Evolutionary conservation across 2,888 invertebrate species (phyloP).

Genomic region (Torymus auratus): DNA sequence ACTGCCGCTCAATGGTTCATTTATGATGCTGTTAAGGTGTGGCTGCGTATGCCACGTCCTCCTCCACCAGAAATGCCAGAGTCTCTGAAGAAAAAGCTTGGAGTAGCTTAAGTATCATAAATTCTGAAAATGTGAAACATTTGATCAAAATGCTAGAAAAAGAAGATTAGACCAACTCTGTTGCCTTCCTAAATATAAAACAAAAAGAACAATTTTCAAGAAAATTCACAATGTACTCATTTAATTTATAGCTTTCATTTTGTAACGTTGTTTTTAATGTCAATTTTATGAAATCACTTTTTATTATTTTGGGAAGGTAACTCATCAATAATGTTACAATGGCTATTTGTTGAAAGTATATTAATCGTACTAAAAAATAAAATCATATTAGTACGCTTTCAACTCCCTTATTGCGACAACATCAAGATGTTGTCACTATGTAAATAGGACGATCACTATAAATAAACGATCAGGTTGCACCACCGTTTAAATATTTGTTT

Average conservation of each 20-base stretch:
- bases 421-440: slow-evolving; percentile 65
- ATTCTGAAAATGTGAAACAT: slow-evolving; percentile 50
- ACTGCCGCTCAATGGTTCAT: slow-evolving; percentile 98
- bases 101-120: slow-evolving; percentile 68
- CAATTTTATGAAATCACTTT: slow-evolving; percentile 28
- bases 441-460: slow-evolving; percentile 70
- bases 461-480: slow-evolving; percentile 67
- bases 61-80: slow-evolving; percentile 98
- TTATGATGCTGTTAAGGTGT: slow-evolving; percentile 95
- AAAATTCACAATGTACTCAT: slow-evolving; percentile 55
- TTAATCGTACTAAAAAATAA: slow-evolving; percentile 40
- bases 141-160: slow-evolving; percentile 63
- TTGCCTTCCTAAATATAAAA: slow-evolving; percentile 65
- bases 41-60: slow-evolving; percentile 91
- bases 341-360: slow-evolving; percentile 37
- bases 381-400: slow-evolving; percentile 41
- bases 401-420: slow-evolving; percentile 49
- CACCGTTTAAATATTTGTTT: slow-evolving; percentile 46
- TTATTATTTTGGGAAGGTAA: slow-evolving; percentile 53
- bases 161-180: slow-evolving; percentile 68
- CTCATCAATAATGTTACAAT: slow-evolving; percentile 41
- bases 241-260: slow-evolving; percentile 63
- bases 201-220: slow-evolving; percentile 5
- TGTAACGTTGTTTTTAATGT: slow-evolving; percentile 26
- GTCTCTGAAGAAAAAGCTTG: slow-evolving; percentile 85